A percentile compares a stretch with the other conserved stretches of the same genome.
Conservation (phyloP, 2,113 vertebrate genomes). For the Dolichotis patagonum region DNA sequence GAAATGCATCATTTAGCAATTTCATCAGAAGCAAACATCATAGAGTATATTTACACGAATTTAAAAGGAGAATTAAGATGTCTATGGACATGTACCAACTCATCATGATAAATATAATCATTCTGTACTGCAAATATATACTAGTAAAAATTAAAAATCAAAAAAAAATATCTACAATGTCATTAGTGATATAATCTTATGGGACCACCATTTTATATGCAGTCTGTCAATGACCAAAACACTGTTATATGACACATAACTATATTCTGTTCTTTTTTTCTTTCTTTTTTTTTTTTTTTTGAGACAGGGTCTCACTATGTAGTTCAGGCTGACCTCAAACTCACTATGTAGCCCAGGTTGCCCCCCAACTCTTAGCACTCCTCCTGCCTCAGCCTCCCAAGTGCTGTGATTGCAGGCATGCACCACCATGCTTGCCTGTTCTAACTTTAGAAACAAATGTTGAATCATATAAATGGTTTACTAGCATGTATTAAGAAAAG, state of each 20-base stretch:
- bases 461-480: fast-evolving
- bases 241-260: not conserved
- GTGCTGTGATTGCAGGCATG: too few relatives aligned
- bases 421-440: too few relatives aligned
- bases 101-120: not conserved
- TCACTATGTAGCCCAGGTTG: too few relatives aligned
- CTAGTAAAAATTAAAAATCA: not conserved
- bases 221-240: too few relatives aligned
- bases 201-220: not conserved
- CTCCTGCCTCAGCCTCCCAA: too few relatives aligned
- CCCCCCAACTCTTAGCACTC: too few relatives aligned
- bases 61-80: not conserved
- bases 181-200: not conserved
- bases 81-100: not conserved
- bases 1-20: too few relatives aligned
- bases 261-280: not conserved
- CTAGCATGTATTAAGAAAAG: not conserved
- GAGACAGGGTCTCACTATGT: too few relatives aligned
- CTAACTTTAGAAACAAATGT: not conserved
- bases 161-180: not conserved
- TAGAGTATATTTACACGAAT: not conserved
- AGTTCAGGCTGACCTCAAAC: too few relatives aligned
- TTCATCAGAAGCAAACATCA: not conserved
- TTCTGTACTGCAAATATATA: not conserved
- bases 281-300: not conserved